phyloP scores from a whole-genome alignment of 1,140 invertebrate species.

The Drosophila sucinea region DNA sequence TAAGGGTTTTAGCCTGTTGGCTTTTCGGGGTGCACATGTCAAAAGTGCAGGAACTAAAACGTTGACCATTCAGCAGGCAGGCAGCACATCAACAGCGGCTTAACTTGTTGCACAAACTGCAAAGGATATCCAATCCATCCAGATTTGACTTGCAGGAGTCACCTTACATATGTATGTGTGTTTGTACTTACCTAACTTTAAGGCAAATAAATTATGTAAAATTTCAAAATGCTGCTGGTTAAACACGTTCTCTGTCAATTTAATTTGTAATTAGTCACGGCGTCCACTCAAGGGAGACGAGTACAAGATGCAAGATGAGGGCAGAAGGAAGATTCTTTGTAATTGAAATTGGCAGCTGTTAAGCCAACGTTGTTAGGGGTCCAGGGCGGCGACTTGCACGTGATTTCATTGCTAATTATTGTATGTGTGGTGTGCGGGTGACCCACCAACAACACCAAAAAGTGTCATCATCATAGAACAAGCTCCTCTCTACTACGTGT shows the following conservation, averaged over 20 bases:
- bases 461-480: slow-evolving; percentile 49
- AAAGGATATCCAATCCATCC: neutral
- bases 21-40: slow-evolving; percentile 45
- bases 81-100: slow-evolving; percentile 50
- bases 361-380: slow-evolving; percentile 39
- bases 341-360: slow-evolving; percentile 79
- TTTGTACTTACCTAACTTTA: neutral
- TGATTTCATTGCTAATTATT: slow-evolving; percentile 77
- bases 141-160: slow-evolving; percentile 14
- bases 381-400: slow-evolving; percentile 56
- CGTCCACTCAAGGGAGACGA: slow-evolving; percentile 49
- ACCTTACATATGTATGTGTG: neutral
- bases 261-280: slow-evolving; percentile 78
- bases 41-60: slow-evolving; percentile 55
- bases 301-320: slow-evolving; percentile 14
- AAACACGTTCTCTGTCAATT: slow-evolving; percentile 75
- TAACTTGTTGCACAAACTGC: slow-evolving; percentile 62
- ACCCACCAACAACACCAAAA: slow-evolving; percentile 20
- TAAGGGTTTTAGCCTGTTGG: slow-evolving; percentile 22
- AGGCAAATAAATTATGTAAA: slow-evolving; percentile 59
- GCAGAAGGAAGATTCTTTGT: slow-evolving; percentile 38
- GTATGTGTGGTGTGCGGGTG: slow-evolving; percentile 24
- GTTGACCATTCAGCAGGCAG: slow-evolving; percentile 45
- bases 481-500: slow-evolving; percentile 35
- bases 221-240: slow-evolving; percentile 54